These are phyloP conservation scores for Embiotoca jacksoni DNA, from an alignment of 2,113 vertebrate species.

Conservation along the genomic window DNA sequence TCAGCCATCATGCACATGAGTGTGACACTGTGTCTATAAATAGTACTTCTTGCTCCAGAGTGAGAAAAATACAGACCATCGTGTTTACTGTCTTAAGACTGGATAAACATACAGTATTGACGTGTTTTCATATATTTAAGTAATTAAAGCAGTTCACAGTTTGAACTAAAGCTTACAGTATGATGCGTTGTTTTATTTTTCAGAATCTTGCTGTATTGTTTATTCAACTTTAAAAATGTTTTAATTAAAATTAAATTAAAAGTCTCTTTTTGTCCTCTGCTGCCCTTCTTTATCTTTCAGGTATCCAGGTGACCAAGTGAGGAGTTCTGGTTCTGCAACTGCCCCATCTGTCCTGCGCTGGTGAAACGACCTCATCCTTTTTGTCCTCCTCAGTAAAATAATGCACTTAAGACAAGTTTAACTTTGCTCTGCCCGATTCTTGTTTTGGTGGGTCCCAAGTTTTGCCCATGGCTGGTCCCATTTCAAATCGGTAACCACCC, in stretches of 20 bases:
- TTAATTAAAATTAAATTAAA: not conserved
- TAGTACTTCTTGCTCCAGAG: not conserved
- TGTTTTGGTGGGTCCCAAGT: slow-evolving; percentile 49
- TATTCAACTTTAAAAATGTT: not conserved
- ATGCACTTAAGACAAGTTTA: slow-evolving; percentile 3
- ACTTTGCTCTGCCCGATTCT: slow-evolving; percentile 19
- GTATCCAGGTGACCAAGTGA: not conserved
- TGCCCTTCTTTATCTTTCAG: slow-evolving; percentile 31
- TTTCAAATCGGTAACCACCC: slow-evolving; percentile 88
- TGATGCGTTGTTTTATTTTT: not conserved
- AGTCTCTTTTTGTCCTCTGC: not conserved
- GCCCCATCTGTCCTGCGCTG: slow-evolving; percentile 3
- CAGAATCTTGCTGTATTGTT: not conserved
- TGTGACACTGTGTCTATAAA: slow-evolving; percentile 13
- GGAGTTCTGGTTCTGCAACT: not conserved
- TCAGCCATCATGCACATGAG: slow-evolving; percentile 8
- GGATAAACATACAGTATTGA: not conserved
- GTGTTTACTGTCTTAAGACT: not conserved
- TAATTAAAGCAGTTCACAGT: not conserved
- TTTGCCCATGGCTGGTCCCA: slow-evolving; percentile 87
- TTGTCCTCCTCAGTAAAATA: not conserved
- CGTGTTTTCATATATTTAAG: not conserved
- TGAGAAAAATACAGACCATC: slow-evolving; percentile 1
- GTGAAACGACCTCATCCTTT: not conserved
- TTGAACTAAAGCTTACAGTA: no score